These are phyloP conservation scores for Teleiodes luculella DNA, from an alignment of 2,888 invertebrate species.

Conservation along the genomic window DNA sequence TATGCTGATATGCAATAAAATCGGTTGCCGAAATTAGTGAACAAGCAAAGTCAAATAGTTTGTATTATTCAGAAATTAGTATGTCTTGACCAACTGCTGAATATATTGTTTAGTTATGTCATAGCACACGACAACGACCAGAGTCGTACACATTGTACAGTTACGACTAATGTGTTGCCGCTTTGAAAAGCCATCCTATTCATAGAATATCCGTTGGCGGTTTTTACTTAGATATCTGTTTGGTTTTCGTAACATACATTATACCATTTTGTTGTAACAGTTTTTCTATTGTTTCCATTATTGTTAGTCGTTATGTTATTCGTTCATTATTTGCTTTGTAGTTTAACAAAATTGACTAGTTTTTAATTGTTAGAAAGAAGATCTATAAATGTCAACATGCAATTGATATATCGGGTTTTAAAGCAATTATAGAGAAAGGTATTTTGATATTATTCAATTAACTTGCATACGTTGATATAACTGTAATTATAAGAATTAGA, in stretches of 20 bases:
- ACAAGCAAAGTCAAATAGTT: too few species aligned
- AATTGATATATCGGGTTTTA: too few species aligned
- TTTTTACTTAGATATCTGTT: background rate
- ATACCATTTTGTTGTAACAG: background rate
- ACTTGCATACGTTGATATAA: background rate
- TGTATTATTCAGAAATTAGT: too few species aligned
- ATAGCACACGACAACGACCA: background rate
- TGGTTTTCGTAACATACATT: background rate
- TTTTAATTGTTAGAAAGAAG: too few species aligned
- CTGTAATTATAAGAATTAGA: background rate
- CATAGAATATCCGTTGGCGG: background rate
- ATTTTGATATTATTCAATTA: background rate
- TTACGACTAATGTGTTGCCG: background rate
- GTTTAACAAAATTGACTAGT: too few species aligned
- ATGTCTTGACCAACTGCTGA: background rate
- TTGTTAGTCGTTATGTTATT: too few species aligned
- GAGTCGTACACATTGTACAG: background rate
- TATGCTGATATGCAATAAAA: too few species aligned
- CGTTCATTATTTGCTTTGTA: too few species aligned
- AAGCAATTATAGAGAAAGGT: too few species aligned
- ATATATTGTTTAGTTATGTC: background rate
- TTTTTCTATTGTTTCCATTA: too few species aligned
- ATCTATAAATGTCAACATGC: too few species aligned
- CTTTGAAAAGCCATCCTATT: background rate
- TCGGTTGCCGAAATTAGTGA: too few species aligned